These are phyloP conservation scores for Valencia hispanica DNA, from an alignment of 2,797 vertebrate species.

Conservation along the genomic window DNA sequence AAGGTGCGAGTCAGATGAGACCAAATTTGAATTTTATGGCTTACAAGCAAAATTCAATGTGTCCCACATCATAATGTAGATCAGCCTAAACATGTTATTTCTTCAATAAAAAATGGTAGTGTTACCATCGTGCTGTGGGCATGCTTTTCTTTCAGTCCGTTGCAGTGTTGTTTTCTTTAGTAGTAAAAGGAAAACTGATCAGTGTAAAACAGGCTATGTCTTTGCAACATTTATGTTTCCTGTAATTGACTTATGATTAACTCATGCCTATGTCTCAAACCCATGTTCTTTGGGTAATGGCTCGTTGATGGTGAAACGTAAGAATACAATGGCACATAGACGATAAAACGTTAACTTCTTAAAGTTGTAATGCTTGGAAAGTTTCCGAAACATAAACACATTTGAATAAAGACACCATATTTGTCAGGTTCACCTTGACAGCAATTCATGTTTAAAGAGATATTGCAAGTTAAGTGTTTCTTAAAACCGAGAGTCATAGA, in stretches of 20 bases:
- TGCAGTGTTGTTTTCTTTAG: too few relatives aligned
- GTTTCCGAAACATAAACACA: not conserved
- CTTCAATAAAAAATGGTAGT: not conserved
- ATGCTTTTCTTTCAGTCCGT: too few relatives aligned
- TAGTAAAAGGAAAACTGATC: not conserved
- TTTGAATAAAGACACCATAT: not conserved
- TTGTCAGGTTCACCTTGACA: not conserved
- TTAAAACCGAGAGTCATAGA: not conserved
- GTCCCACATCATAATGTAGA: too few relatives aligned
- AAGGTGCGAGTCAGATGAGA: too few relatives aligned
- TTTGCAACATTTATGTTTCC: not conserved
- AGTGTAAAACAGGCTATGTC: not conserved
- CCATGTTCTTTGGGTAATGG: not conserved
- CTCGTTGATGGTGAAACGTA: not conserved
- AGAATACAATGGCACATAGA: too few relatives aligned
- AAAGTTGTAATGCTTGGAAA: not conserved
- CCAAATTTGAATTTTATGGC: too few relatives aligned
- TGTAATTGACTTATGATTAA: not conserved
- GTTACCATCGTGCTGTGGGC: not conserved
- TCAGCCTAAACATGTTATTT: not conserved
- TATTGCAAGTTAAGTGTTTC: not conserved
- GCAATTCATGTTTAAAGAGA: not conserved
- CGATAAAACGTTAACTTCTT: not conserved
- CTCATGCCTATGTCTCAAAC: not conserved
- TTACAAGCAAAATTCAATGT: too few relatives aligned